These are phyloP conservation scores for Bhutanitis thaidina DNA, from an alignment of 2,888 invertebrate species.

Conservation along the genomic window DNA sequence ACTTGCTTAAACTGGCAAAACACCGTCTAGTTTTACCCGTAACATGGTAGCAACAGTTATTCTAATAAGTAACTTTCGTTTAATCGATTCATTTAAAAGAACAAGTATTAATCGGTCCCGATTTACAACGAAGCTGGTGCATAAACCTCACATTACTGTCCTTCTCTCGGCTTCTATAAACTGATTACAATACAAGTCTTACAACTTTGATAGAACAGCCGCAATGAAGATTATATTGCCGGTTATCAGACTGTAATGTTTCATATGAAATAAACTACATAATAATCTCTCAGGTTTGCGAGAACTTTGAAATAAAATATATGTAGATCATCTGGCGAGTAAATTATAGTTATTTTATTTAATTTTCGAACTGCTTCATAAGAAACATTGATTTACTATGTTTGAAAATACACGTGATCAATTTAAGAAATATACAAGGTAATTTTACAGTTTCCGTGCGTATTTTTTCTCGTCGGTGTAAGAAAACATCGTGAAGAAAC, in stretches of 20 bases:
- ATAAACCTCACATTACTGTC: constrained; percentile 7
- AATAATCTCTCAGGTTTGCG: neutral
- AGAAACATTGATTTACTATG: too few relatives aligned
- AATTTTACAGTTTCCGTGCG: too few relatives aligned
- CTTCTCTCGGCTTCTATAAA: neutral
- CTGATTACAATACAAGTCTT: constrained; percentile 7
- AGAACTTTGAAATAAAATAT: too few relatives aligned
- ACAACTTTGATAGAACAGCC: constrained; percentile 5
- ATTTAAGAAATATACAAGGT: too few relatives aligned
- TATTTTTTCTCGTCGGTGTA: too few relatives aligned
- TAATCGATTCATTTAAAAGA: neutral
- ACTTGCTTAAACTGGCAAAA: too few relatives aligned
- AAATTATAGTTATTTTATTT: neutral
- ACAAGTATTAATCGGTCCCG: constrained; percentile 4
- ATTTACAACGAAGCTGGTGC: neutral
- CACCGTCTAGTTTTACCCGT: too few relatives aligned
- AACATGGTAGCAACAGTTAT: neutral
- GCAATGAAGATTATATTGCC: neutral
- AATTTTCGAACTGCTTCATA: too few relatives aligned
- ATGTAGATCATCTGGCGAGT: neutral
- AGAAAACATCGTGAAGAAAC: too few relatives aligned
- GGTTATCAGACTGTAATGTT: neutral
- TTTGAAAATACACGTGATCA: too few relatives aligned
- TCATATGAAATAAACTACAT: neutral
- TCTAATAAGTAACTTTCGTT: neutral